Evolutionary conservation across 2,888 invertebrate species (phyloP), one percentile per base, ranked within the genome.

Genomic region (Ceriagrion tenellum): DNA sequence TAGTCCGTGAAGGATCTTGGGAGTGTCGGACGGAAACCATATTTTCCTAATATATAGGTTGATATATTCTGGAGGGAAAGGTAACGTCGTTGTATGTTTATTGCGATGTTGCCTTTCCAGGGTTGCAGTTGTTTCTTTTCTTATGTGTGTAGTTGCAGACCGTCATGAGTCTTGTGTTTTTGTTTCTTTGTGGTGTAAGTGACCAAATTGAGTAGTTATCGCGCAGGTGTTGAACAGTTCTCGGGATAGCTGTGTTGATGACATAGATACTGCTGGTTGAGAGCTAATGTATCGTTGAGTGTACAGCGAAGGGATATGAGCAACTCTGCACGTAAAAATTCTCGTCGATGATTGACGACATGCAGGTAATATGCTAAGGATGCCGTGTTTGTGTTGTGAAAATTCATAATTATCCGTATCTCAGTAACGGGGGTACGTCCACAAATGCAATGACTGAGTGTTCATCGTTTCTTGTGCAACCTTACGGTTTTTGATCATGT

Each of bases 31-130:
- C 97, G 97, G 97, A 97, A 97, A 97, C 97, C 97, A 97, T 97
- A 97, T 97, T 97, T 97, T 97, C 97, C 96, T 97, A 97, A 97
- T 97, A 97, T 97, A 97, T 97, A 97, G 97, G 97, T 97, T 97
- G 97, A 97, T 95, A 93, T 95, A 95, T 96, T 96, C 96, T 96
- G 96, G 96, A 96, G 96, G 96, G 96, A 96, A 96, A 96, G 96
- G 96, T 96, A 96, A 96, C 96, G 95, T 96, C 95, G 96, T 96
- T 95, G 96, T 96, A 96, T 96, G 95, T 96, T 95, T 93, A 95
- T 96, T 95, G 95, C 95, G 63, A 63, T 95, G 63, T 95, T 95
- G 95, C 95, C 95, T 95, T 95, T 96, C 95, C 96, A 96, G 96
- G 88, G 63, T 95, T 91, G 88, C 90, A 88, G 88, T 63, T 69